Conservation (phyloP, 1,140 invertebrate genomes). For the Achroia grisella region DNA sequence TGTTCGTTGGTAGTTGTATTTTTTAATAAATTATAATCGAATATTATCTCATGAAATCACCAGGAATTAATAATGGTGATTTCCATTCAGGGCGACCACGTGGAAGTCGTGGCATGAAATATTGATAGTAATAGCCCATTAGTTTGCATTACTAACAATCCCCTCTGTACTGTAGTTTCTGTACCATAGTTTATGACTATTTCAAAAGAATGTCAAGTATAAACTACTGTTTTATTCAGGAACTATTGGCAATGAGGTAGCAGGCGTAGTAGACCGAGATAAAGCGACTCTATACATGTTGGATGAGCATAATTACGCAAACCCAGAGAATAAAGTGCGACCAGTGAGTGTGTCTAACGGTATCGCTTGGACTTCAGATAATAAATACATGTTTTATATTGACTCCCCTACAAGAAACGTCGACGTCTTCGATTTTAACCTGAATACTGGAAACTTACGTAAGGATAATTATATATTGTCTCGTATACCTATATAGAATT, state of each 20-base stretch:
- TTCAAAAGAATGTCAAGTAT: no score
- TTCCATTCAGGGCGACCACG: no score
- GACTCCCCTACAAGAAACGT: conserved; percentile 81
- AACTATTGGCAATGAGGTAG: conserved; percentile 63
- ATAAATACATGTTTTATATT: conserved; percentile 85
- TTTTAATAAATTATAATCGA: no score
- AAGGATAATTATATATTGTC: conserved; percentile 57
- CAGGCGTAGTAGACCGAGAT: conserved; percentile 35
- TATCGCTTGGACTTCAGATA: conserved; percentile 84
- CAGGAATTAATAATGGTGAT: no score
- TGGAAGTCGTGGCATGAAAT: no score
- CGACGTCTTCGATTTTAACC: conserved; percentile 84
- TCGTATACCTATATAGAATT: no score
- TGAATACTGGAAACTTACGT: conserved; percentile 78
- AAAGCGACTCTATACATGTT: conserved; percentile 57
- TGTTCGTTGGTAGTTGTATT: no score
- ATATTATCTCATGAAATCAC: no score
- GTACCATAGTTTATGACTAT: no score
- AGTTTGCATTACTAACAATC: no score
- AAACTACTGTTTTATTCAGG: conserved; percentile 28
- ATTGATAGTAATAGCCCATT: no score
- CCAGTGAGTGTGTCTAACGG: conserved; percentile 84
- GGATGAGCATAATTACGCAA: conserved; percentile 35
- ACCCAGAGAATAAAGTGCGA: conserved; percentile 41
- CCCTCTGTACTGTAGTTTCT: no score